These are phyloP conservation scores for Peromyscus attwateri DNA, from an alignment of 2,797 vertebrate species.

Conservation along the genomic window DNA sequence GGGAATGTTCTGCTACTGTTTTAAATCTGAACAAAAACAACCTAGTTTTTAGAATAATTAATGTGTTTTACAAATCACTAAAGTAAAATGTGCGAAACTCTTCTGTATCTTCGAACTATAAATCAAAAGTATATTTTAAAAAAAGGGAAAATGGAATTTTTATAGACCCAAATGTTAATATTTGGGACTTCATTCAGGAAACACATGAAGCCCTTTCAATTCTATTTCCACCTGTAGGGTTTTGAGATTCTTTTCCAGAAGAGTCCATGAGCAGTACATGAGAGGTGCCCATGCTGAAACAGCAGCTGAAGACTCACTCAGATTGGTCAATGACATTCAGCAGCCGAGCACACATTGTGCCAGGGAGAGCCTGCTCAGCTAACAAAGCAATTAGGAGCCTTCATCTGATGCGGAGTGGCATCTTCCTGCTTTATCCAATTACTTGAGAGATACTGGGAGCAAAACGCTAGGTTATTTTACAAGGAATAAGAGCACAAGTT, in stretches of 20 bases:
- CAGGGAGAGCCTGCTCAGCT: constrained; percentile 60
- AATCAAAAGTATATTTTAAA: constrained; percentile 49
- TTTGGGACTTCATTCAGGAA: constrained; percentile 42
- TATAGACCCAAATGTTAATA: constrained; percentile 33
- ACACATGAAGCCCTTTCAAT: constrained; percentile 5
- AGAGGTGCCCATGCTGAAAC: neutral
- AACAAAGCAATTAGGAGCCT: constrained; percentile 78
- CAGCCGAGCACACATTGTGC: constrained; percentile 25
- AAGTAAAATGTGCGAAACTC: constrained; percentile 67
- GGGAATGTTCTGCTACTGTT: constrained; percentile 31
- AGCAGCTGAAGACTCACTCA: neutral
- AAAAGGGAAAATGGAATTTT: neutral
- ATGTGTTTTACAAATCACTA: constrained; percentile 63
- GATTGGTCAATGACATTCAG: constrained; percentile 51
- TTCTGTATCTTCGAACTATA: constrained; percentile 54
- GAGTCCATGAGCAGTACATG: neutral
- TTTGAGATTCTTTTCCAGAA: constrained; percentile 40
- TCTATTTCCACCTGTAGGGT: constrained; percentile 70
- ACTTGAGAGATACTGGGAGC: constrained; percentile 62
- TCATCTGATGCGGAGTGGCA: constrained; percentile 65
- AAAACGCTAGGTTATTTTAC: constrained; percentile 55
- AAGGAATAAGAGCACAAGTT: constrained; percentile 54
- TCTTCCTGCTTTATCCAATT: constrained; percentile 73
- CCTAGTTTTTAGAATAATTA: constrained; percentile 62
- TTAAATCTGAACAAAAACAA: constrained; percentile 55